A percentile compares a stretch with the other conserved stretches of the same genome.
phyloP scores from a whole-genome alignment of 2,113 vertebrate genomes.

The Hiodon alosoides region DNA sequence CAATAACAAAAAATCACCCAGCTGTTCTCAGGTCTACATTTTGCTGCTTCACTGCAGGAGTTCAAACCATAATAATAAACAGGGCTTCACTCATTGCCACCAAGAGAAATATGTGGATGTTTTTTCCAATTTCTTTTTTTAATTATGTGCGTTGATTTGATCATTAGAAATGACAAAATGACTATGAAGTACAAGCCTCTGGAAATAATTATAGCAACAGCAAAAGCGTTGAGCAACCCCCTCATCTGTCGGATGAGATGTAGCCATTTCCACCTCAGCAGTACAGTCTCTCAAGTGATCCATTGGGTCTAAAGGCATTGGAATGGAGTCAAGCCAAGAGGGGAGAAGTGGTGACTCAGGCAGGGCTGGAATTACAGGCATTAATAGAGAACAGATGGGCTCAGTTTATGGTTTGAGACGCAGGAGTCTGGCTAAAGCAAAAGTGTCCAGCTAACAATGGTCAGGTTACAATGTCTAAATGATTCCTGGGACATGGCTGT shows the following conservation, averaged over 20 bases:
- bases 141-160: slow-evolving; percentile 66
- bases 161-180: slow-evolving; percentile 54
- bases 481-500: slow-evolving; percentile 34
- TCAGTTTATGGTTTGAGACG: slow-evolving; percentile 55
- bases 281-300: slow-evolving; percentile 27
- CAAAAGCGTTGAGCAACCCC: slow-evolving; percentile 35
- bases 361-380: slow-evolving; percentile 43
- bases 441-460: slow-evolving; percentile 29
- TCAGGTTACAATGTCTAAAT: slow-evolving; percentile 38
- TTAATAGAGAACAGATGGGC: slow-evolving; percentile 65
- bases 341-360: slow-evolving; percentile 41
- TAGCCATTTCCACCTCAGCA: slow-evolving; percentile 32
- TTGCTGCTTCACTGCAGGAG: slow-evolving; percentile 66
- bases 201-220: slow-evolving; percentile 49
- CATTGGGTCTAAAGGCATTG: slow-evolving; percentile 16
- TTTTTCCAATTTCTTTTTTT: slow-evolving; percentile 67
- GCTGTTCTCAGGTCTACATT: slow-evolving; percentile 66
- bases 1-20: slow-evolving; percentile 64
- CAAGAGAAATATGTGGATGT: slow-evolving; percentile 67
- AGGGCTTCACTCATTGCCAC: slow-evolving; percentile 66
- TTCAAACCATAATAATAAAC: slow-evolving; percentile 68
- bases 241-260: slow-evolving; percentile 42
- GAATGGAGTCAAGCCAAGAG: slow-evolving; percentile 38
- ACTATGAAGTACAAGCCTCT: slow-evolving; percentile 34
- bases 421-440: slow-evolving; percentile 39